phyloP scores from a whole-genome alignment of 2,113 vertebrate species.

The Cyprinodon variegatus region DNA sequence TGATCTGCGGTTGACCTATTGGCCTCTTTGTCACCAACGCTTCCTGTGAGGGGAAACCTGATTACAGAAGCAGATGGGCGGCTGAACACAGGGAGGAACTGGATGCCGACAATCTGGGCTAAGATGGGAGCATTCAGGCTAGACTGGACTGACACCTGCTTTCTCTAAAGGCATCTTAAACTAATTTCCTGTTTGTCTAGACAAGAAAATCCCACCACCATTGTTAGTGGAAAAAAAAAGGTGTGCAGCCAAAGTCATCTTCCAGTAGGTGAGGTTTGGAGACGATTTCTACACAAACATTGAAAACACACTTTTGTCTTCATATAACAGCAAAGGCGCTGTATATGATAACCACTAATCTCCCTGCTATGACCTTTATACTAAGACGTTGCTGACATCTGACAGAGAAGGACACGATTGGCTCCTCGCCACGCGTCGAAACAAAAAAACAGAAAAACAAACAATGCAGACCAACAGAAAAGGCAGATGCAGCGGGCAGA shows the following conservation, averaged over 20 bases:
- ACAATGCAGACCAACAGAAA: slow-evolving; percentile 64
- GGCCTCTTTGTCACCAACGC: slow-evolving; percentile 49
- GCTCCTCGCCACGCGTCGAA: slow-evolving; percentile 20
- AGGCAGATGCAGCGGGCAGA: slow-evolving; percentile 57
- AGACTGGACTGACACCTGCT: slow-evolving; percentile 26
- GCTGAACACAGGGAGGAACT: slow-evolving; percentile 40
- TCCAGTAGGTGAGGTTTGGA: slow-evolving; percentile 34
- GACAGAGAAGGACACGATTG: slow-evolving; percentile 20
- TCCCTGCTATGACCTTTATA: slow-evolving; percentile 24
- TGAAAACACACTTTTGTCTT: slow-evolving; percentile 60
- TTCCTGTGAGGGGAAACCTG: slow-evolving; percentile 69
- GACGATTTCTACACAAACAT: slow-evolving; percentile 31
- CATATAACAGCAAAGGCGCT: slow-evolving; percentile 69
- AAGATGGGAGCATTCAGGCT: slow-evolving; percentile 9
- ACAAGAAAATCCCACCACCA: slow-evolving; percentile 56
- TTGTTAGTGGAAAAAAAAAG: slow-evolving; percentile 56
- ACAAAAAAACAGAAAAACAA: slow-evolving; percentile 21
- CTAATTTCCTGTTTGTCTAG: slow-evolving; percentile 64
- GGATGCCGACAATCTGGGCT: slow-evolving; percentile 39
- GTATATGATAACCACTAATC: slow-evolving; percentile 71
- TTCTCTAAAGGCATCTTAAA: slow-evolving; percentile 42
- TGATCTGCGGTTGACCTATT: slow-evolving; percentile 60
- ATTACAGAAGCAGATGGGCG: slow-evolving; percentile 61
- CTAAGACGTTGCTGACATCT: slow-evolving; percentile 22
- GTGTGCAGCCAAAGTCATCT: slow-evolving; percentile 30